phyloP scores from a whole-genome alignment of 2,888 invertebrate species.

The Flexamia atlantica region DNA sequence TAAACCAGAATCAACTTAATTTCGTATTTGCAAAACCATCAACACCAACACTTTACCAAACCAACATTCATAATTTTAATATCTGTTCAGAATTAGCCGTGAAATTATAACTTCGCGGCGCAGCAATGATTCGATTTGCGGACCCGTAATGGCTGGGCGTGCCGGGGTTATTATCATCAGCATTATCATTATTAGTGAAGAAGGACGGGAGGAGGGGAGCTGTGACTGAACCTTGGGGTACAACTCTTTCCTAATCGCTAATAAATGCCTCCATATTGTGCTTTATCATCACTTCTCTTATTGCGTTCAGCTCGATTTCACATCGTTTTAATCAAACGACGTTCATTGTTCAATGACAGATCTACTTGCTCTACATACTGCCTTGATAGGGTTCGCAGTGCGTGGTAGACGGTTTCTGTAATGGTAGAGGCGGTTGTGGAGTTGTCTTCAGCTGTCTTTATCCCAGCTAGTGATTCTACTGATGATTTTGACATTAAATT shows the following conservation, averaged over 20 bases:
- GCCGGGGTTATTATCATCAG: slow-evolving; percentile 34
- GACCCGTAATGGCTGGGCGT: slow-evolving; percentile 32
- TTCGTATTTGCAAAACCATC: no score
- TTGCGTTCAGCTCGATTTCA: slow-evolving; percentile 58
- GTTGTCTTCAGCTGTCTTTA: no score
- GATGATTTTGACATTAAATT: no score
- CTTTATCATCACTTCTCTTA: slow-evolving; percentile 54
- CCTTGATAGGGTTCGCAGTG: neutral
- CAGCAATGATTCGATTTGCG: slow-evolving; percentile 14
- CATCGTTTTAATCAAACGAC: slow-evolving; percentile 42
- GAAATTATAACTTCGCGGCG: neutral
- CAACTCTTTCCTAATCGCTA: slow-evolving; percentile 54
- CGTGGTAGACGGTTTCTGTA: neutral
- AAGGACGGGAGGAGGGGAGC: slow-evolving; percentile 42
- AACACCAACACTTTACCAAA: neutral
- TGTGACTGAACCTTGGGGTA: slow-evolving; percentile 49
- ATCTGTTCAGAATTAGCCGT: slow-evolving; percentile 2
- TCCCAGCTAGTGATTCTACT: no score
- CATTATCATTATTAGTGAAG: slow-evolving; percentile 56
- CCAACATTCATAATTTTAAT: neutral
- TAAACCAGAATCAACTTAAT: no score
- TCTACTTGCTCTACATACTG: slow-evolving; percentile 42
- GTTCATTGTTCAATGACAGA: slow-evolving; percentile 48
- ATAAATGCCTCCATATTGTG: slow-evolving; percentile 57
- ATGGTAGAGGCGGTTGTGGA: no score